Evolutionary conservation across 2,888 invertebrate genomes (phyloP).

Genomic region (Synanthedon myopaeformis): DNA sequence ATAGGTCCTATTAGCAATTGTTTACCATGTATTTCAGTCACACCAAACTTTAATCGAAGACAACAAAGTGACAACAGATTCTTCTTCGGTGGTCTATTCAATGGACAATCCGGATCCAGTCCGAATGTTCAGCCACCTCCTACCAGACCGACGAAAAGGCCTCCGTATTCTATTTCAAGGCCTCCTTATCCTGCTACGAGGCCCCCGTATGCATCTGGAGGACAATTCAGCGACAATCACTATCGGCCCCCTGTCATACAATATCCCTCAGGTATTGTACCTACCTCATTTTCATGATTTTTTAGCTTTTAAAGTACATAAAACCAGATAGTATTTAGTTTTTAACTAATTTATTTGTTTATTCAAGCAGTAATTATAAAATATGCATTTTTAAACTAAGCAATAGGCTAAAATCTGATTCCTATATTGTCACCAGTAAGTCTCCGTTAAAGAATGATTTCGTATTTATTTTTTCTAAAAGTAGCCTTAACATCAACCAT

Average conservation of each 20-base stretch:
- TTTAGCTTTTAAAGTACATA: too few relatives aligned
- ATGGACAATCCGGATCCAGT: conserved; percentile 11
- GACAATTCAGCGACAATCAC: conserved; percentile 35
- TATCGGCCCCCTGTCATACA: conserved; percentile 36
- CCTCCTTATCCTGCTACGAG: conserved; percentile 13
- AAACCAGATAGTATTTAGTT: too few relatives aligned
- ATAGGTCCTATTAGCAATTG: neutral
- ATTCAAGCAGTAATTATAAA: too few relatives aligned
- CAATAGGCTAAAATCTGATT: too few relatives aligned
- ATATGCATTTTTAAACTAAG: too few relatives aligned
- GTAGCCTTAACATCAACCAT: too few relatives aligned
- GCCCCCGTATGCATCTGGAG: conserved; percentile 41
- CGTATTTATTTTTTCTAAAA: too few relatives aligned
- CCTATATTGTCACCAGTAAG: too few relatives aligned
- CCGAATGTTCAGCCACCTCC: conserved; percentile 1
- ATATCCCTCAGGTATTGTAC: conserved; percentile 38
- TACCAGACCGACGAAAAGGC: neutral
- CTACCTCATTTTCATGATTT: too few relatives aligned
- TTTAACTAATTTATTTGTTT: too few relatives aligned
- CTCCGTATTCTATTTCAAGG: too few relatives aligned
- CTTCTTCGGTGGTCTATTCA: conserved; percentile 12
- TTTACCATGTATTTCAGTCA: conserved; percentile 20
- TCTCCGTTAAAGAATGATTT: too few relatives aligned
- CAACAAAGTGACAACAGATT: conserved; percentile 11
- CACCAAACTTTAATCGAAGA: conserved; percentile 18